These are phyloP conservation scores for Telmatherina bonti DNA, from an alignment of 2,797 vertebrate species.

Conservation along the genomic window DNA sequence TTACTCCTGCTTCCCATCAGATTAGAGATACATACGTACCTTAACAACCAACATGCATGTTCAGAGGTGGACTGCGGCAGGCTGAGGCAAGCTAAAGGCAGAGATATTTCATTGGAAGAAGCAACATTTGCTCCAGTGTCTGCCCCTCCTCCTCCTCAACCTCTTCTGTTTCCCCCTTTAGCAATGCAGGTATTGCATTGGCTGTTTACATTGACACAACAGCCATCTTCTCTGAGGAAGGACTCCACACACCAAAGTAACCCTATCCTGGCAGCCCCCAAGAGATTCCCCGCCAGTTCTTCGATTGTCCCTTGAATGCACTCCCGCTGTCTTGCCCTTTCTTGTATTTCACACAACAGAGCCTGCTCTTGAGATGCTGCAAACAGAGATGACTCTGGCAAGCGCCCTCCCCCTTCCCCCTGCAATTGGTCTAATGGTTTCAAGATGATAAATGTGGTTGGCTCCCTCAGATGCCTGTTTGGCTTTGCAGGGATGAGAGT, in stretches of 20 bases:
- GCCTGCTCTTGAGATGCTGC: slow-evolving; percentile 82
- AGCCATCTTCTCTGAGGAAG: slow-evolving; percentile 66
- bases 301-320: slow-evolving; percentile 53
- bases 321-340: slow-evolving; percentile 65
- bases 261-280: slow-evolving; percentile 44
- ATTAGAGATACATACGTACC: slow-evolving; percentile 72
- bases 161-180: slow-evolving; percentile 68
- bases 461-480: slow-evolving; percentile 70
- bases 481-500: slow-evolving; percentile 80
- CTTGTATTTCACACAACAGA: slow-evolving; percentile 78
- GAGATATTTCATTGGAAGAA: slow-evolving; percentile 70
- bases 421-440: slow-evolving; percentile 74
- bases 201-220: slow-evolving; percentile 75
- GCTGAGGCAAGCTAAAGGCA: slow-evolving; percentile 57
- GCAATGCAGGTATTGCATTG: slow-evolving; percentile 73
- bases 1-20: slow-evolving; percentile 61
- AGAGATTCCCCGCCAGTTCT: slow-evolving; percentile 57
- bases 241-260: slow-evolving; percentile 52
- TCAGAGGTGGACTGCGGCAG: slow-evolving; percentile 60
- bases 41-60: slow-evolving; percentile 66
- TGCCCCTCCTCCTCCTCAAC: slow-evolving; percentile 66
- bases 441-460: slow-evolving; percentile 65
- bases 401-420: slow-evolving; percentile 65
- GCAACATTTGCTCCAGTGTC: slow-evolving; percentile 65
- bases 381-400: slow-evolving; percentile 73